These are phyloP conservation scores for Lagopus muta DNA, from an alignment of 2,113 vertebrate species.

Conservation along the genomic window DNA sequence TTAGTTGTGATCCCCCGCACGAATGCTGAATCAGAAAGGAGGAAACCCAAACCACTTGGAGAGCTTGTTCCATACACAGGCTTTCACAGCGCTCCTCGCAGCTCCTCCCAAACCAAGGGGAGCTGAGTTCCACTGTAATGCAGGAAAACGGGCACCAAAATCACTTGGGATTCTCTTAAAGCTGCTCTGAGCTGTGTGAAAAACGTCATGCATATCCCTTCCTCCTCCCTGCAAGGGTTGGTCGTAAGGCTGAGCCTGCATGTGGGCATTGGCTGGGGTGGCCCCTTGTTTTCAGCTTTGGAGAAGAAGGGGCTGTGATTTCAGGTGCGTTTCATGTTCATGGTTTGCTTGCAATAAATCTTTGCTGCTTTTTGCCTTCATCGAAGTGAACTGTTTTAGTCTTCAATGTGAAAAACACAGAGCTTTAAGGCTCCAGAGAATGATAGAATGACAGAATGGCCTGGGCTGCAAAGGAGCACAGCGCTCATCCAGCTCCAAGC, in stretches of 20 bases:
- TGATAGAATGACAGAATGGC: no score
- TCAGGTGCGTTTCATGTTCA: background rate
- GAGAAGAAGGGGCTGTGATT: accelerated
- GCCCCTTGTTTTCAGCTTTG: background rate
- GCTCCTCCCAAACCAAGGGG: background rate
- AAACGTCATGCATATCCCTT: conserved; percentile 10
- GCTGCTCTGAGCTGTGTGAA: background rate
- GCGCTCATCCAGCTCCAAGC: no score
- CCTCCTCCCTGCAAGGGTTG: background rate
- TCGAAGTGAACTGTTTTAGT: background rate
- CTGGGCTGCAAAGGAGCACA: no score
- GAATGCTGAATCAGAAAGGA: no score
- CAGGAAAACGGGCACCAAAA: background rate
- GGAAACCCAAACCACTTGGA: no score
- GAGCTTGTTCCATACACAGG: no score
- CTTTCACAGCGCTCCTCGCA: no score
- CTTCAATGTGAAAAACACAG: background rate
- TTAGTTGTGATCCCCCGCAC: no score
- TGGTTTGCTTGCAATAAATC: background rate
- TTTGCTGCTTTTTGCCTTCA: background rate
- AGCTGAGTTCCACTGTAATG: background rate
- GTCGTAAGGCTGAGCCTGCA: background rate
- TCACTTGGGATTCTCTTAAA: background rate
- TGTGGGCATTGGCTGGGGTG: background rate
- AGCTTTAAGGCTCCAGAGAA: background rate